phyloP scores from a whole-genome alignment of 2,113 vertebrate species.

The Speoplatyrhinus poulsoni region DNA sequence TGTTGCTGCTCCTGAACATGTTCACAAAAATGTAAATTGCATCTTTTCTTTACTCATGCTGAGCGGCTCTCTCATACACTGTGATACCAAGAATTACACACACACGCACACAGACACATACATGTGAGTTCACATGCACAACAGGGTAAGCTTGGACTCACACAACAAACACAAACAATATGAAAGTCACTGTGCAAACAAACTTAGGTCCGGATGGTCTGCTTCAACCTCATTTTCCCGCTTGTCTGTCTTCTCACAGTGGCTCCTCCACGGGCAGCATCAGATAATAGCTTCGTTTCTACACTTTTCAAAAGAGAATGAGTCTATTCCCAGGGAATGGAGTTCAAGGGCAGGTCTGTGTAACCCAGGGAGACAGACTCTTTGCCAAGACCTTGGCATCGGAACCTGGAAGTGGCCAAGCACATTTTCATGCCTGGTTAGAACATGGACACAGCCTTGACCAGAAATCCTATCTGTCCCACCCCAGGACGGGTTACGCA shows the following conservation, averaged over 20 bases:
- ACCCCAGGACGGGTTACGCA: constrained; percentile 45
- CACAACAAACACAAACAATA: constrained; percentile 66
- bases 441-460: constrained; percentile 52
- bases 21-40: constrained; percentile 78
- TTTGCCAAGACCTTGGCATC: constrained; percentile 70
- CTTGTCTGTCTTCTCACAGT: constrained; percentile 56
- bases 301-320: constrained; percentile 74
- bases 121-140: constrained; percentile 1
- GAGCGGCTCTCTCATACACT: constrained; percentile 59
- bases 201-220: constrained; percentile 66
- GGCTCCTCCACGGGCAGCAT: constrained; percentile 63
- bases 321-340: constrained; percentile 73
- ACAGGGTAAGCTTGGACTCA: constrained; percentile 16
- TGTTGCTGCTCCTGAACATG: constrained; percentile 76
- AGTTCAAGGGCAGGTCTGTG: constrained; percentile 78
- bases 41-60: constrained; percentile 73
- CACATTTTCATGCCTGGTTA: constrained; percentile 61
- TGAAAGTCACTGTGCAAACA: constrained; percentile 73
- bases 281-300: constrained; percentile 71
- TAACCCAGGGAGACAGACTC: constrained; percentile 66
- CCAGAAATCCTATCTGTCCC: constrained; percentile 52
- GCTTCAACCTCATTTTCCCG: constrained; percentile 64
- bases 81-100: constrained; percentile 3
- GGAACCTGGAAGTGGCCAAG: constrained; percentile 61
- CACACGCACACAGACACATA: not conserved